These are phyloP conservation scores for Acanthurus lineatus DNA, from an alignment of 2,797 vertebrate genomes.

Conservation along the genomic window DNA sequence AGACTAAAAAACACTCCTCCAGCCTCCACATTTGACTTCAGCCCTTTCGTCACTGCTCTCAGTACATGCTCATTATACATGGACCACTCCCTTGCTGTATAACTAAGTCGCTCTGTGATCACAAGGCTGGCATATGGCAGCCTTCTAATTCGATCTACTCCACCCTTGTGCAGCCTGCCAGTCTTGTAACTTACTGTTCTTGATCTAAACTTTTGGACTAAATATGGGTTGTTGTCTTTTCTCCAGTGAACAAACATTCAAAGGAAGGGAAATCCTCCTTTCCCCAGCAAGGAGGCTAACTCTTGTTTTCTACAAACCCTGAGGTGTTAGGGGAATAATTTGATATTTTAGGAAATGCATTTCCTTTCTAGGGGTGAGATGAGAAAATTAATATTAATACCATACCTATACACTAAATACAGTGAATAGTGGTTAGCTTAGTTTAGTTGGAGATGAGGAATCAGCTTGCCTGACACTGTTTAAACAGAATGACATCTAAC, in stretches of 20 bases:
- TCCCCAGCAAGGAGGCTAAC: background rate
- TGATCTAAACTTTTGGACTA: slow-evolving; percentile 32
- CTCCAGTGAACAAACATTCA: slow-evolving; percentile 16
- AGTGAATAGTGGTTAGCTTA: too few species aligned
- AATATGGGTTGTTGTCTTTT: slow-evolving; percentile 34
- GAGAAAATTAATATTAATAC: too few species aligned
- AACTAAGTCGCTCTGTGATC: slow-evolving; percentile 67
- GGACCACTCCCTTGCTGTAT: slow-evolving; percentile 63
- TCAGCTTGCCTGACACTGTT: too few species aligned
- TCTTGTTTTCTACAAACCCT: background rate
- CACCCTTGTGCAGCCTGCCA: slow-evolving; percentile 48
- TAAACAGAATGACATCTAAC: too few species aligned
- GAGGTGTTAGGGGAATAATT: background rate
- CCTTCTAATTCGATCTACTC: slow-evolving; percentile 67
- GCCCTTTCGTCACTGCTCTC: slow-evolving; percentile 50
- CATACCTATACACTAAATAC: background rate
- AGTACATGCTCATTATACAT: slow-evolving; percentile 70
- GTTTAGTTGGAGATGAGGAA: too few species aligned
- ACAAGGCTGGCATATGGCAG: slow-evolving; percentile 69
- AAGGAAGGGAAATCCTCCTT: background rate
- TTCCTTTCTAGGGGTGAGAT: background rate
- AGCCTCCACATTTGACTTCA: slow-evolving; percentile 14
- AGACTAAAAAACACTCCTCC: slow-evolving; percentile 33
- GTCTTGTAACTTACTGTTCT: slow-evolving; percentile 26
- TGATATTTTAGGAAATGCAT: background rate